Conservation (phyloP, 2,888 invertebrate species). For the Crocallis elinguaria region DNA sequence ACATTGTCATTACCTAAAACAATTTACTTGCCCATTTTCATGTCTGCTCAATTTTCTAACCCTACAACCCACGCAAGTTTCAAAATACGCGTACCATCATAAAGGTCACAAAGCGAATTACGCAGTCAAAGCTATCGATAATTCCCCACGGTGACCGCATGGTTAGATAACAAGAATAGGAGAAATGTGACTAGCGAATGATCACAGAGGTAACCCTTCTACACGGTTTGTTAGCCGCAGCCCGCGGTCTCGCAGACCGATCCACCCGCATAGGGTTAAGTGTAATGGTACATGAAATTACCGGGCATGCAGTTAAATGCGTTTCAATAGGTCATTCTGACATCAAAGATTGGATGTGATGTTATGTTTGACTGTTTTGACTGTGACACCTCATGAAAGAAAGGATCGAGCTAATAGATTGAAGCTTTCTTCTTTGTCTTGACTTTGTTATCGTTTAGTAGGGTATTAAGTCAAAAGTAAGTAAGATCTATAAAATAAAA, state of each 20-base stretch:
- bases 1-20: not conserved
- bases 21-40: not conserved
- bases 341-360: constrained; percentile 55
- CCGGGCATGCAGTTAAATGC: constrained; percentile 60
- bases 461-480: no score
- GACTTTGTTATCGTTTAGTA: no score
- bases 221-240: constrained; percentile 73
- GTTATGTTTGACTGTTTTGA: constrained; percentile 14
- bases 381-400: no score
- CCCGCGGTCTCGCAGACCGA: constrained; percentile 36
- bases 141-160: constrained; percentile 50
- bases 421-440: no score
- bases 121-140: constrained; percentile 39
- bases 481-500: no score
- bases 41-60: constrained; percentile 7
- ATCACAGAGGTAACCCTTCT: constrained; percentile 75
- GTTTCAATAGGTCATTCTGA: constrained; percentile 62
- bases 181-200: constrained; percentile 65
- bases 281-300: constrained; percentile 76
- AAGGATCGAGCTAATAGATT: no score
- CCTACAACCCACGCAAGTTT: constrained; percentile 8
- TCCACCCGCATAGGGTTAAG: constrained; percentile 49
- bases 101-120: constrained; percentile 36
- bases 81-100: not conserved
- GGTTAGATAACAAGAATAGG: constrained; percentile 66